Base-by-base conservation (phyloP, 2,797 vertebrate genomes). In the Chrysocyon brachyurus region DNA sequence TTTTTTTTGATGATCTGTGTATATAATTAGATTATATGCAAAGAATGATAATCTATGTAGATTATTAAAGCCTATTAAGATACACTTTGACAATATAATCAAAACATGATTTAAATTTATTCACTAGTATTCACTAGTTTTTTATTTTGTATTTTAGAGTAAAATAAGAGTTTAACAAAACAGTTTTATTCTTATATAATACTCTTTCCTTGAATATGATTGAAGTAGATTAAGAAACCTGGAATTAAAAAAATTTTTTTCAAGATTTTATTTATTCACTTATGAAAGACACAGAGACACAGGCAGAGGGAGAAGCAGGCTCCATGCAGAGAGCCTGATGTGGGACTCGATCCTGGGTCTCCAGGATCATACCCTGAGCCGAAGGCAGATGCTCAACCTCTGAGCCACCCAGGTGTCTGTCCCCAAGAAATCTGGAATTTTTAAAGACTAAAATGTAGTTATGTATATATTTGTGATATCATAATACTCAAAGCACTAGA, bases 191-290 rank as follows among this genome's bases (percentile, higher is more conserved):
- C 15, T 85, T 68, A 68, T 61, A 36, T n/a, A 63, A 63, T 70
- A 82, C 21, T 36, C 84, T 96, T 93, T 75, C 49, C 26, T 66
- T 96, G 28, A 93, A 46, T 88, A 87, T 68, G 22, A 84, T 77
- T 96, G 31, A 81, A 64, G 7, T 12, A 75, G 24, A 87, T 68
- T 57, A 54, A 75, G 28, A 86, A 94, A 88, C 77, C 9, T 92
- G 40, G 9, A 79, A 73, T 16, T 87, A 79, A 73, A 46, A 40
- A 46, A 46, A 1, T 7, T 46, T 16, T 87, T 91, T 90, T 49
- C 3, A 61, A 54, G 8, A 82, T 46, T 46, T 7, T 46, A 46
- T 46, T 46, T 46, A 46, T 46, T 46, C 40, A 46, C 40, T 46
- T 46, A 46, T 46, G 40, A 46, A 46, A 46, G 6, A 46, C 40